Conservation (phyloP, 2,888 invertebrate species). For the Sinopyrophorus schimmeli region DNA sequence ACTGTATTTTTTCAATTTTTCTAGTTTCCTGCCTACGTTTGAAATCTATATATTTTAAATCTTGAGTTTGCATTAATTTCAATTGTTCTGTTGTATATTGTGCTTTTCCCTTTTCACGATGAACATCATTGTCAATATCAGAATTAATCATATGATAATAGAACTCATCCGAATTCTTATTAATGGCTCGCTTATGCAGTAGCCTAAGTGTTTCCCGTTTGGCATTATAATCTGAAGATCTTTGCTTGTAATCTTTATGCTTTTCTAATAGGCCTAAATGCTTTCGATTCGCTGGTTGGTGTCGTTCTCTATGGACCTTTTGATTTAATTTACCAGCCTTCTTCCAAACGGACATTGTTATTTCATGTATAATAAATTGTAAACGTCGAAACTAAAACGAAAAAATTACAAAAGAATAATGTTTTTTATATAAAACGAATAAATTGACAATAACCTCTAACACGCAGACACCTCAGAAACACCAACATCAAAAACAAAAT, state of each 20-base stretch:
- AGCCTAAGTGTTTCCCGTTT: slow-evolving; percentile 82
- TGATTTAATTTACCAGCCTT: slow-evolving; percentile 85
- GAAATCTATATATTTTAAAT: slow-evolving; percentile 77
- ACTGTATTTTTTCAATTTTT: slow-evolving; percentile 74
- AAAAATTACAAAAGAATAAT: too few relatives aligned
- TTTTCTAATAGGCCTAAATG: slow-evolving; percentile 85
- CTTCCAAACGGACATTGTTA: slow-evolving; percentile 83
- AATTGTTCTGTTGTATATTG: slow-evolving; percentile 83
- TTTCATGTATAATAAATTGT: too few relatives aligned
- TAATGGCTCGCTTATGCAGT: slow-evolving; percentile 79
- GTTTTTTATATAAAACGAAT: too few relatives aligned
- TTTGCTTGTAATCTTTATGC: slow-evolving; percentile 82
- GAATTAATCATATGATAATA: slow-evolving; percentile 97
- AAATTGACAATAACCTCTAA: too few relatives aligned
- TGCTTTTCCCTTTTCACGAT: slow-evolving; percentile 70
- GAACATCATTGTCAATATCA: slow-evolving; percentile 63
- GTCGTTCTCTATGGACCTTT: slow-evolving; percentile 81
- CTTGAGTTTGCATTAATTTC: slow-evolving; percentile 88
- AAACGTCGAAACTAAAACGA: too few relatives aligned
- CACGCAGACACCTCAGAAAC: too few relatives aligned
- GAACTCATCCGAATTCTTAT: slow-evolving; percentile 98
- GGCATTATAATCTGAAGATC: slow-evolving; percentile 78
- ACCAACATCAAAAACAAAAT: too few relatives aligned
- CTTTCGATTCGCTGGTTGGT: slow-evolving; percentile 77
- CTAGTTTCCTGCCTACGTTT: slow-evolving; percentile 83